Conservation (phyloP, 2,888 invertebrate species). For the Tryphoninae sp. region DNA sequence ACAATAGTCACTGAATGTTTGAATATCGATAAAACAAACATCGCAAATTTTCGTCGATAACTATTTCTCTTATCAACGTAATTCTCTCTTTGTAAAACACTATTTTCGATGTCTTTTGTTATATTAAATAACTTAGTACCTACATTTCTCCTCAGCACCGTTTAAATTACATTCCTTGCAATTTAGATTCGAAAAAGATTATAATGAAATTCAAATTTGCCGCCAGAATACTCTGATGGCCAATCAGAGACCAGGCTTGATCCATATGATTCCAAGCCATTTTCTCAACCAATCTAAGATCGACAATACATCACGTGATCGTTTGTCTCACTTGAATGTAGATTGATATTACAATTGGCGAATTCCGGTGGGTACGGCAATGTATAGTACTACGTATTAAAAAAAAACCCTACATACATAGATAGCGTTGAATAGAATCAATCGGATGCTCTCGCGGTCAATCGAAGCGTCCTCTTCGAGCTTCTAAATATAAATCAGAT, state of each 20-base stretch:
- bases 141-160: too few relatives aligned
- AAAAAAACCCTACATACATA: neutral
- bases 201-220: too few relatives aligned
- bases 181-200: too few relatives aligned
- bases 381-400: slow-evolving; percentile 30
- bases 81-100: neutral
- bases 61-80: neutral
- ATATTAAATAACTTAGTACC: too few relatives aligned
- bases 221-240: neutral
- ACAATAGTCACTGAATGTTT: neutral
- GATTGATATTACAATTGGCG: slow-evolving; percentile 57
- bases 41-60: neutral
- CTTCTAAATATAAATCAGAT: slow-evolving; percentile 56
- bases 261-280: slow-evolving; percentile 43
- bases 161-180: too few relatives aligned
- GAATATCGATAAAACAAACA: neutral
- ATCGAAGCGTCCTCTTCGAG: slow-evolving; percentile 31
- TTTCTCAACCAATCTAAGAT: slow-evolving; percentile 30
- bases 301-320: slow-evolving; percentile 40
- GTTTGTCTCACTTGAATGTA: slow-evolving; percentile 53
- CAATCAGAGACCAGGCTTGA: neutral
- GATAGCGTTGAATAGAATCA: slow-evolving; percentile 40
- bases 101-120: too few relatives aligned
- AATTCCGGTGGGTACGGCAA: slow-evolving; percentile 57
- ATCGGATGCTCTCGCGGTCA: slow-evolving; percentile 50